phyloP scores from a whole-genome alignment of 1,140 invertebrate genomes.

The Papilio polyxenes region DNA sequence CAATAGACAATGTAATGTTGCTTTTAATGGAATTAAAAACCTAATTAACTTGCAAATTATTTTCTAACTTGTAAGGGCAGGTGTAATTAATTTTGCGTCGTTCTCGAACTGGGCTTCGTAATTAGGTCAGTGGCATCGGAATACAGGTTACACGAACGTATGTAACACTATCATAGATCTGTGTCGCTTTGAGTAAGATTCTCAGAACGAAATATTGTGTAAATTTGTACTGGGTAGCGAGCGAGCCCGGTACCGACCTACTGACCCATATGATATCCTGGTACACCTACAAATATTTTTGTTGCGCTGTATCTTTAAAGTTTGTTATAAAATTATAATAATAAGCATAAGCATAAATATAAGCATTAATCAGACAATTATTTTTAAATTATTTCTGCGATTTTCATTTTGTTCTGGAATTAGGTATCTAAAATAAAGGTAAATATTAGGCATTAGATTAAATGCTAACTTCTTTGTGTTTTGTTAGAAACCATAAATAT shows the following conservation, averaged over 20 bases:
- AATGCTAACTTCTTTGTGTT: background rate
- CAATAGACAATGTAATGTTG: background rate
- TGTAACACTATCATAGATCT: constrained; percentile 5
- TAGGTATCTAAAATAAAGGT: background rate
- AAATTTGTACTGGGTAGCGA: constrained; percentile 24
- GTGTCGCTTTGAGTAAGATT: background rate
- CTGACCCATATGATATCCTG: constrained; percentile 28
- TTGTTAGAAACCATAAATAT: background rate
- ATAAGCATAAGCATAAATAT: too few relatives aligned
- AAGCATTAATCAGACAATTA: background rate
- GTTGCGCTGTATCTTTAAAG: background rate
- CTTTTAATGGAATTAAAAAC: background rate
- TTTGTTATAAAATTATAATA: background rate
- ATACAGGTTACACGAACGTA: background rate
- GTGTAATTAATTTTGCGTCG: background rate
- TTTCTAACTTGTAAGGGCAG: background rate
- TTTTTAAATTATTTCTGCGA: background rate
- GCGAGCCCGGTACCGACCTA: constrained; percentile 22
- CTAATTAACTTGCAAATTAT: background rate
- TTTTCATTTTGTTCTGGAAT: background rate
- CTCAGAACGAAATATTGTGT: background rate
- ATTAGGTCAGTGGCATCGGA: background rate
- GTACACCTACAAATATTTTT: constrained; percentile 1
- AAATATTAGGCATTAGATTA: background rate
- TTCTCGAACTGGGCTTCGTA: background rate